These are phyloP conservation scores for Trachelus stipa DNA, from an alignment of 2,888 invertebrate species.

Conservation along the genomic window DNA sequence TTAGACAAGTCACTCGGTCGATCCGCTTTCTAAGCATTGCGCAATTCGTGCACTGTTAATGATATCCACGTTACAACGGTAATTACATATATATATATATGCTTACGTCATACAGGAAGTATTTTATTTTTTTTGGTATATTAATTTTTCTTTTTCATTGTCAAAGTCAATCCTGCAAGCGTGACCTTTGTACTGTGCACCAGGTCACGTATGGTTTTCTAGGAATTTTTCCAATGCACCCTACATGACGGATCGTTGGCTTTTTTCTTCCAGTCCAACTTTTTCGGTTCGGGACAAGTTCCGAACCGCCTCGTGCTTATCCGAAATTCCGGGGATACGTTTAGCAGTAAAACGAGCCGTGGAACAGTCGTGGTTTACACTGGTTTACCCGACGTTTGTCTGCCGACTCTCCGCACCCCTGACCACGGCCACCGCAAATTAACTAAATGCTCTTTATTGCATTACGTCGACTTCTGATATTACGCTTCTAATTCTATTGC, in stretches of 20 bases:
- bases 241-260: too few species aligned
- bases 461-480: constrained; percentile 31
- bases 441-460: constrained; percentile 40
- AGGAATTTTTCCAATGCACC: neutral
- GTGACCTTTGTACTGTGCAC: neutral
- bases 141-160: too few species aligned
- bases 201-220: neutral
- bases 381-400: neutral
- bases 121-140: neutral
- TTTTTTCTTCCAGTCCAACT: neutral
- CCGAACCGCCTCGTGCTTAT: neutral
- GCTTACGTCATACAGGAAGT: neutral
- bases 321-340: neutral
- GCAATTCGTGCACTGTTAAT: neutral
- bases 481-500: constrained; percentile 37
- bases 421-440: constrained; percentile 27
- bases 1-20: neutral
- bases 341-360: neutral
- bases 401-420: neutral
- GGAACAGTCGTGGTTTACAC: neutral
- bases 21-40: neutral
- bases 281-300: neutral
- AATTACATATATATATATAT: neutral
- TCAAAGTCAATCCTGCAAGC: neutral
- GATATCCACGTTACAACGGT: neutral